Conservation (phyloP, 1,140 invertebrate genomes). For the Ostrea edulis region DNA sequence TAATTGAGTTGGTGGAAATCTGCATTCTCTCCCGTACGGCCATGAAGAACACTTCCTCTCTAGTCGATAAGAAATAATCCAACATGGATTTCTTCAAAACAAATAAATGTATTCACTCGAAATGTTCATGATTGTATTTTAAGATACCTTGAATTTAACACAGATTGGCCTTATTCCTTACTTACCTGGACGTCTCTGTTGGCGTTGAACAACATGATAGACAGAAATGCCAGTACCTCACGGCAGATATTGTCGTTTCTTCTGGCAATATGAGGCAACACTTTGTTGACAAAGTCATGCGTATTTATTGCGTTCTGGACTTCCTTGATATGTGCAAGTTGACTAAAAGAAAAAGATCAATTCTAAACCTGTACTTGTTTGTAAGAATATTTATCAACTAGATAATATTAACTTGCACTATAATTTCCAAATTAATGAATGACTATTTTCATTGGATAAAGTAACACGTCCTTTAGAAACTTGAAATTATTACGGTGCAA, state of each 20-base stretch:
- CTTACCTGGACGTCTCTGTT: slow-evolving; percentile 78
- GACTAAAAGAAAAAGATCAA: slow-evolving; percentile 62
- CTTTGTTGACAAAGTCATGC: slow-evolving; percentile 74
- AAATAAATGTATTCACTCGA: not conserved
- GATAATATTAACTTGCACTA: too few species aligned
- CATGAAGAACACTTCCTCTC: slow-evolving; percentile 79
- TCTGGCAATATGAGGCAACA: slow-evolving; percentile 76
- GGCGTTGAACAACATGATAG: slow-evolving; percentile 79
- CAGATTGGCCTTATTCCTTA: too few species aligned
- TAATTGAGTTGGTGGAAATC: slow-evolving; percentile 76
- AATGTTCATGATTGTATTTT: too few species aligned
- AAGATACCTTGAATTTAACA: too few species aligned
- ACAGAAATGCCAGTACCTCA: slow-evolving; percentile 77
- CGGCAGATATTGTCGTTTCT: slow-evolving; percentile 75
- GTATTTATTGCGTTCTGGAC: slow-evolving; percentile 76
- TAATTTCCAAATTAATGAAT: too few species aligned
- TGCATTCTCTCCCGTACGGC: slow-evolving; percentile 77
- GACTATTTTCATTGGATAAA: too few species aligned
- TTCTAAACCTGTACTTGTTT: too few species aligned
- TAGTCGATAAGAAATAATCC: slow-evolving; percentile 77
- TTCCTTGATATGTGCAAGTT: slow-evolving; percentile 72
- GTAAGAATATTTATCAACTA: too few species aligned
- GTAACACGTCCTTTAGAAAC: too few species aligned
- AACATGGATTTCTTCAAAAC: slow-evolving; percentile 74
- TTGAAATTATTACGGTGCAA: too few species aligned